Conservation (phyloP, 2,113 vertebrate species). For the Entelurus aequoreus region DNA sequence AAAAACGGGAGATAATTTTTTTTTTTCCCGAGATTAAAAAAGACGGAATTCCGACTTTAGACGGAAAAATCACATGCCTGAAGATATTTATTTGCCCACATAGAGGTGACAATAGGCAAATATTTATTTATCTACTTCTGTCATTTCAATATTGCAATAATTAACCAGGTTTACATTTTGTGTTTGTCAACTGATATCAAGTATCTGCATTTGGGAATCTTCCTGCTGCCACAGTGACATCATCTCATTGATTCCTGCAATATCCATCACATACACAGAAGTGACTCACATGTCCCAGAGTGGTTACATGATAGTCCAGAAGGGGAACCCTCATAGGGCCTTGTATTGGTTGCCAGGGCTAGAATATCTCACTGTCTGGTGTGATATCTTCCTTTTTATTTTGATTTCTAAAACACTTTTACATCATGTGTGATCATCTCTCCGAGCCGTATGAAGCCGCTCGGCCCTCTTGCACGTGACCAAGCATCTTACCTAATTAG, state of each 20-base stretch:
- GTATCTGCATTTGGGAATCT: constrained; percentile 13
- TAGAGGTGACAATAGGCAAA: too few relatives aligned
- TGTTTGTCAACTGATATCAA: too few relatives aligned
- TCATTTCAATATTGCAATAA: too few relatives aligned
- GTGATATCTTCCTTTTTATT: constrained; percentile 1
- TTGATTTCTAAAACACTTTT: constrained; percentile 14
- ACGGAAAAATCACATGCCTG: too few relatives aligned
- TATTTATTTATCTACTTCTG: too few relatives aligned
- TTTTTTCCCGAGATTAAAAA: too few relatives aligned
- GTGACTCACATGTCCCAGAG: constrained; percentile 59
- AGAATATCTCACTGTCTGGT: constrained; percentile 10
- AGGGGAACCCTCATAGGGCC: constrained; percentile 38
- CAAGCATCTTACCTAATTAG: constrained; percentile 58
- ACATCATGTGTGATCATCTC: constrained; percentile 11
- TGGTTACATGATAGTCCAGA: constrained; percentile 33
- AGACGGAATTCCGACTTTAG: too few relatives aligned
- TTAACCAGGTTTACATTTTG: too few relatives aligned
- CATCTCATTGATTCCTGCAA: constrained; percentile 51
- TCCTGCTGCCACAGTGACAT: constrained; percentile 52
- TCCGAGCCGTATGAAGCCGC: constrained; percentile 27
- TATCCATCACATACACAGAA: constrained; percentile 20
- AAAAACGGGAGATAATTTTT: too few relatives aligned
- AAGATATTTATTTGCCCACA: too few relatives aligned
- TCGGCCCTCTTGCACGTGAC: constrained; percentile 49
- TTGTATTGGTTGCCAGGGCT: constrained; percentile 17